A percentile compares a stretch with the other conserved stretches of the same genome.
Conservation (phyloP, 1,140 invertebrate genomes). For the Harpegnathos saltator region DNA sequence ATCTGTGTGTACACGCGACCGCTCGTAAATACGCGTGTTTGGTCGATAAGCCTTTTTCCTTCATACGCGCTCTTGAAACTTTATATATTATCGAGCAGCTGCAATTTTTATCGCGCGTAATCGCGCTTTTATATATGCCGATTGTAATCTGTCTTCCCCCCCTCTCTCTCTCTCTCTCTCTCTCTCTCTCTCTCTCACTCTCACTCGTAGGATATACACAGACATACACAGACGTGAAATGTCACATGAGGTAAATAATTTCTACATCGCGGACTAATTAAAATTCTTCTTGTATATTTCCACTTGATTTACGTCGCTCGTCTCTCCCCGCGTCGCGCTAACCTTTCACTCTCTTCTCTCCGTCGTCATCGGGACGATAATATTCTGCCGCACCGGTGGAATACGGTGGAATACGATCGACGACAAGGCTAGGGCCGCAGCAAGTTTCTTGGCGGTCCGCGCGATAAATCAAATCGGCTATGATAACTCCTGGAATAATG, state of each 20-base stretch:
- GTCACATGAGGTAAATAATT: too few relatives aligned
- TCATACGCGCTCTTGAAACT: neutral
- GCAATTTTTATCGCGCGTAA: conserved; percentile 4
- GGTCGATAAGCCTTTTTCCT: neutral
- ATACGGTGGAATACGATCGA: conserved; percentile 55
- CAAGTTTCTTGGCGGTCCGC: conserved; percentile 54
- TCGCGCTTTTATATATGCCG: neutral
- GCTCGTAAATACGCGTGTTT: neutral
- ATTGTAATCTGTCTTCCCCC: neutral
- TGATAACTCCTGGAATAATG: conserved; percentile 79
- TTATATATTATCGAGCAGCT: neutral
- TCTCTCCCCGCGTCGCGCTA: conserved; percentile 55
- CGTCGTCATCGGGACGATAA: conserved; percentile 45
- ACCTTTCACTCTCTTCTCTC: conserved; percentile 5
- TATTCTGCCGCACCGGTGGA: conserved; percentile 18
- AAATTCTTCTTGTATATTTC: conserved; percentile 57
- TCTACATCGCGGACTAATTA: neutral
- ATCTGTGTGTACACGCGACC: conserved; percentile 1
- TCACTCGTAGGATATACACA: too few relatives aligned
- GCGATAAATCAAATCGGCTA: conserved; percentile 78
- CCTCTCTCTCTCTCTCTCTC: too few relatives aligned
- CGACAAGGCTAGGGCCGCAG: conserved; percentile 40
- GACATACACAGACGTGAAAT: too few relatives aligned
- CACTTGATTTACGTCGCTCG: conserved; percentile 60
- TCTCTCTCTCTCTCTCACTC: too few relatives aligned